Evolutionary conservation across 2,797 vertebrate genomes (phyloP).

Genomic region (Sebastes dallii): DNA sequence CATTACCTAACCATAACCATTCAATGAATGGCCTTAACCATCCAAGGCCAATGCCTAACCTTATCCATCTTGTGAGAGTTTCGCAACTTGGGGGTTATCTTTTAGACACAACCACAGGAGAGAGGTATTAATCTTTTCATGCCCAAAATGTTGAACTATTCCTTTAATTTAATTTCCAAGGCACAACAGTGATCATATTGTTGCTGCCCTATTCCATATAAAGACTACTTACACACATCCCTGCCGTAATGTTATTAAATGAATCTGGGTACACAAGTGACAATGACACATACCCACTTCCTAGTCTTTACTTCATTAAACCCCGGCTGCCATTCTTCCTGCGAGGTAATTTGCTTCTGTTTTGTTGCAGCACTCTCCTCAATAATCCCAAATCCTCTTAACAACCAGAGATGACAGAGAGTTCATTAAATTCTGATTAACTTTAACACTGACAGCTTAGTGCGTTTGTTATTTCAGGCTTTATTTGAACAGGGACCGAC

Average conservation of each 20-base stretch:
- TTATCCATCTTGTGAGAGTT: no score
- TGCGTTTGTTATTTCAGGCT: constrained; percentile 49
- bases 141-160: neutral
- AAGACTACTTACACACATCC: neutral
- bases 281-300: constrained; percentile 20
- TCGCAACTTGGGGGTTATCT: no score
- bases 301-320: constrained; percentile 45
- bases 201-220: neutral
- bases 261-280: constrained; percentile 29
- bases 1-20: no score
- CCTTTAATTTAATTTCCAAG: neutral
- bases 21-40: no score
- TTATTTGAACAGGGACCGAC: constrained; percentile 69
- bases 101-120: no score
- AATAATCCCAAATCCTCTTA: constrained; percentile 68
- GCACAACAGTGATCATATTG: neutral
- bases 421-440: constrained; percentile 78
- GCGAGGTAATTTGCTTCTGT: constrained; percentile 40
- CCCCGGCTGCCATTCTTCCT: constrained; percentile 10
- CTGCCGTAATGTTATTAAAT: constrained; percentile 15
- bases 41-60: no score
- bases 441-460: constrained; percentile 50
- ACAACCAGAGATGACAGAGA: constrained; percentile 53
- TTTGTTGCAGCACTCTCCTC: constrained; percentile 29
- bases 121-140: neutral